Conservation (phyloP, 2,797 vertebrate species). For the Malacoctenus gilli region DNA sequence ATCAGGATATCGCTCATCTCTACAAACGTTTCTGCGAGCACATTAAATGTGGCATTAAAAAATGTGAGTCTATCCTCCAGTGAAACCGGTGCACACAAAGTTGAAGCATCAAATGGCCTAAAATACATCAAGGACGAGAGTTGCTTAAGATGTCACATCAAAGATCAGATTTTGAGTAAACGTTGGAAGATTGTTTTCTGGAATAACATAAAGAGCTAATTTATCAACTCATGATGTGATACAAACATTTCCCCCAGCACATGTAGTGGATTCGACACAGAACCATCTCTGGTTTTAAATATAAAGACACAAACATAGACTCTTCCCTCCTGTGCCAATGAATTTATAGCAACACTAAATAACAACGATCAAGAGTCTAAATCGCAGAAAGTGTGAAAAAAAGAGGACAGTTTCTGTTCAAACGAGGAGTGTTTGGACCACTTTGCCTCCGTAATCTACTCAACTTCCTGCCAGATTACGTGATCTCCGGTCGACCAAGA, state of each 20-base stretch:
- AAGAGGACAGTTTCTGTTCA: constrained; percentile 4
- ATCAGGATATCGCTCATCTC: too few species aligned
- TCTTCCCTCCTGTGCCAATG: constrained; percentile 10
- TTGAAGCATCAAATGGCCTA: too few species aligned
- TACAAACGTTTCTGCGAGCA: too few species aligned
- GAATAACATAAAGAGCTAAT: not conserved
- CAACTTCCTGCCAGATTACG: constrained; percentile 3
- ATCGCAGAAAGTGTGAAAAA: constrained; percentile 18
- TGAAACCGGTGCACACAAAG: too few species aligned
- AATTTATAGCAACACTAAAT: constrained; percentile 14
- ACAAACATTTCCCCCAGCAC: constrained; percentile 3
- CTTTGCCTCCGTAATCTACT: not conserved
- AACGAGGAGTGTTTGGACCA: constrained; percentile 1
- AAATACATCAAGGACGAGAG: too few species aligned
- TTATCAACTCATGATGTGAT: not conserved
- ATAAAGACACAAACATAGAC: not conserved
- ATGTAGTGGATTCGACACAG: constrained; percentile 21
- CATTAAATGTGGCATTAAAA: too few species aligned
- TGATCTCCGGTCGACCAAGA: constrained; percentile 1
- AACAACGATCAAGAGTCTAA: not conserved
- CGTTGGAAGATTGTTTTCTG: not conserved
- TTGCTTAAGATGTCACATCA: not conserved
- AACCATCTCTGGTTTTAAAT: too few species aligned
- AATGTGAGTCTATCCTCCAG: too few species aligned
- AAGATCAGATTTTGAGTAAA: not conserved